phyloP scores from a whole-genome alignment of 2,113 vertebrate genomes.

The Ivindomyrus marchei region DNA sequence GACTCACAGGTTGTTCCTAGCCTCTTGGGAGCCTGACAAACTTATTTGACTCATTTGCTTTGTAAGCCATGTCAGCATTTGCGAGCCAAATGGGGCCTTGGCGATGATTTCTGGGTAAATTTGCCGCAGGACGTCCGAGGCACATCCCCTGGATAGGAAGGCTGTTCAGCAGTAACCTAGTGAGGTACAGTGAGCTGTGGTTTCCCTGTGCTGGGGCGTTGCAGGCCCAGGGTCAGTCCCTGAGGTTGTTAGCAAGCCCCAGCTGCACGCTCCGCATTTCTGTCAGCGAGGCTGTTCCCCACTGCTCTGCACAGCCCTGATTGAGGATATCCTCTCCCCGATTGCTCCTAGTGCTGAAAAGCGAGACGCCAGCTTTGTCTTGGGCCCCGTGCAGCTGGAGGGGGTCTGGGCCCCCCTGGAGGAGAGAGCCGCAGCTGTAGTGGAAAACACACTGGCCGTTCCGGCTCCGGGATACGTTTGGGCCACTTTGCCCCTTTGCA shows the following conservation, averaged over 20 bases:
- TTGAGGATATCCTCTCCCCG: constrained; percentile 72
- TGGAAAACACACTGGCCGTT: neutral
- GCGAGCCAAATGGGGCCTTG: neutral
- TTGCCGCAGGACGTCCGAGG: neutral
- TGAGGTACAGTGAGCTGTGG: constrained; percentile 31
- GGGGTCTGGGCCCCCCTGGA: neutral
- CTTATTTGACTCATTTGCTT: neutral
- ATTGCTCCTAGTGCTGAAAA: constrained; percentile 48
- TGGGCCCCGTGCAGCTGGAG: neutral
- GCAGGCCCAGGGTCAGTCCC: constrained; percentile 37
- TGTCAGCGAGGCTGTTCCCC: constrained; percentile 69
- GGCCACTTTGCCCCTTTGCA: neutral
- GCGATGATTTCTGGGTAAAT: neutral
- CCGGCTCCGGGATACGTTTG: neutral
- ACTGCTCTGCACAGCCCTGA: constrained; percentile 58
- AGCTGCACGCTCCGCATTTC: constrained; percentile 62
- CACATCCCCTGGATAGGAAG: neutral
- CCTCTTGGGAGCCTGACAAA: neutral
- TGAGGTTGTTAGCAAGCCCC: constrained; percentile 61
- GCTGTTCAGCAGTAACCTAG: neutral
- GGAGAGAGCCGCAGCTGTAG: neutral
- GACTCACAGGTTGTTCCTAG: neutral
- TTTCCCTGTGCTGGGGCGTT: constrained; percentile 27
- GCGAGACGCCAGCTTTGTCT: constrained; percentile 8
- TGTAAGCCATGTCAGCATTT: neutral